These are phyloP conservation scores for Potamilus streckersoni DNA, from an alignment of 1,140 invertebrate genomes.

Conservation along the genomic window DNA sequence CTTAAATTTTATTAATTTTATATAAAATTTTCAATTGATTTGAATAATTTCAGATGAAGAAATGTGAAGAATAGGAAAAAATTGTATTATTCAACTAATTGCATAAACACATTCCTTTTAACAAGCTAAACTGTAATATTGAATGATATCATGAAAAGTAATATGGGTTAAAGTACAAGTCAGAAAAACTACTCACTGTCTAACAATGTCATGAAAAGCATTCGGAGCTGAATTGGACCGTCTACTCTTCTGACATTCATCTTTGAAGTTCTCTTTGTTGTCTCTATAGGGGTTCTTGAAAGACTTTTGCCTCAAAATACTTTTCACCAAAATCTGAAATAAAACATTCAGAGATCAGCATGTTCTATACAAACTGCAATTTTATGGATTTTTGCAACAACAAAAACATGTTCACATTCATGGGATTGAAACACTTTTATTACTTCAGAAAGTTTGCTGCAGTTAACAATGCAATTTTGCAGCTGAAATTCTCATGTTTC, in stretches of 20 bases:
- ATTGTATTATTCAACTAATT: too few relatives aligned
- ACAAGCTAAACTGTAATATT: slow-evolving; percentile 13
- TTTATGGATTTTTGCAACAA: neutral
- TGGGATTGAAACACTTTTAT: too few relatives aligned
- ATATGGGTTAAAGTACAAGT: too few relatives aligned
- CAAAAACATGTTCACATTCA: too few relatives aligned
- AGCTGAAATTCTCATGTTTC: too few relatives aligned
- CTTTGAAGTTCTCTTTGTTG: slow-evolving; percentile 40
- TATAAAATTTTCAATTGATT: too few relatives aligned
- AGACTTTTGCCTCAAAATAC: slow-evolving; percentile 94
- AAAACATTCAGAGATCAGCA: neutral
- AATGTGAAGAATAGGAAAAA: too few relatives aligned
- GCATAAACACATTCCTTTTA: too few relatives aligned
- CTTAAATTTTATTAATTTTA: too few relatives aligned
- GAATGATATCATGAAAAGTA: slow-evolving; percentile 35
- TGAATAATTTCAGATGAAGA: too few relatives aligned
- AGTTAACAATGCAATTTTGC: too few relatives aligned
- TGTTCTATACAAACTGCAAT: neutral
- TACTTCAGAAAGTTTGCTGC: too few relatives aligned
- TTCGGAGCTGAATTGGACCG: slow-evolving; percentile 62
- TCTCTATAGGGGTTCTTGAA: slow-evolving; percentile 78
- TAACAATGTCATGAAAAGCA: slow-evolving; percentile 45
- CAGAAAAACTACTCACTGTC: slow-evolving; percentile 34
- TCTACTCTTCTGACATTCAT: slow-evolving; percentile 52
- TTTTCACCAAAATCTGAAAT: slow-evolving; percentile 85